phyloP scores from a whole-genome alignment of 2,888 invertebrate genomes.

The Asteroscopus sphinx region DNA sequence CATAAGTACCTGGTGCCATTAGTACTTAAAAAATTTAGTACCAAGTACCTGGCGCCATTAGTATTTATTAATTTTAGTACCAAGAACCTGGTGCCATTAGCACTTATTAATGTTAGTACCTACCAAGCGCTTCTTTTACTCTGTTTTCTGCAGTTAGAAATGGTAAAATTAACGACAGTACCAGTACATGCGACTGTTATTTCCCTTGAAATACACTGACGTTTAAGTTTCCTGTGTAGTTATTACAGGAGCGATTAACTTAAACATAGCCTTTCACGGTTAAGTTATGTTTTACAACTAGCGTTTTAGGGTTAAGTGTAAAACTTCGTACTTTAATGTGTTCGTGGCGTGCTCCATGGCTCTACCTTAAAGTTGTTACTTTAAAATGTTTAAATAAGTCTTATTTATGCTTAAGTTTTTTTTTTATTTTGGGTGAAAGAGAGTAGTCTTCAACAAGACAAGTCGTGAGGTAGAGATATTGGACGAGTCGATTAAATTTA shows the following conservation, averaged over 20 bases:
- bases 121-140: slow-evolving; percentile 5
- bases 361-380: background rate
- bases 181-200: slow-evolving; percentile 25
- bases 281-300: slow-evolving; percentile 37
- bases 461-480: too few relatives aligned
- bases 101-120: background rate
- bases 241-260: slow-evolving; percentile 43
- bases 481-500: too few relatives aligned
- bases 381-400: too few relatives aligned
- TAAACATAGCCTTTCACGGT: slow-evolving; percentile 36
- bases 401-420: too few relatives aligned
- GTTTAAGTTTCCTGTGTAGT: slow-evolving; percentile 22
- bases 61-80: too few relatives aligned
- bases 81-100: background rate
- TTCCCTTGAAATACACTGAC: slow-evolving; percentile 21
- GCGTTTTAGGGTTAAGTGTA: slow-evolving; percentile 42
- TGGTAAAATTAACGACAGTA: slow-evolving; percentile 11
- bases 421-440: too few relatives aligned
- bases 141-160: slow-evolving; percentile 10
- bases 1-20: background rate
- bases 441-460: too few relatives aligned
- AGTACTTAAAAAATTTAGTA: background rate
- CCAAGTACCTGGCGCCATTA: too few relatives aligned
- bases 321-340: slow-evolving; percentile 33
- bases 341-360: slow-evolving; percentile 22